phyloP scores from a whole-genome alignment of 2,113 vertebrate genomes.

The Protobothrops flavoviridis region DNA sequence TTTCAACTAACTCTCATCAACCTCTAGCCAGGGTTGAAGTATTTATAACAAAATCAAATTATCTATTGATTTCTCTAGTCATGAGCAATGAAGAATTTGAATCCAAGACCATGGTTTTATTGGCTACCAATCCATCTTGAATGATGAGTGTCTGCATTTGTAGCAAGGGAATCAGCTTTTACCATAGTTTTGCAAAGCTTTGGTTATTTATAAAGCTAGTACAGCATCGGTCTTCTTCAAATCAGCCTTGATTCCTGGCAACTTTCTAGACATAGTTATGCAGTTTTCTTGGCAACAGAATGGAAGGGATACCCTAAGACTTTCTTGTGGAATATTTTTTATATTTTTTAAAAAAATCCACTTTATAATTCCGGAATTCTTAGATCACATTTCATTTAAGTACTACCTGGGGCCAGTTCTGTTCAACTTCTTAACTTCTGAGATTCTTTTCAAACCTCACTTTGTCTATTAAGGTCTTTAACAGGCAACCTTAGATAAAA shows the following conservation, averaged over 20 bases:
- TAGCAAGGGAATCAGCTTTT: not conserved
- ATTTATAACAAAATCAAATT: not conserved
- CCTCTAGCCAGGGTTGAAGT: not conserved
- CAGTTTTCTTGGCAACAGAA: not conserved
- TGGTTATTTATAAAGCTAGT: not conserved
- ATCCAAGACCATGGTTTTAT: not conserved
- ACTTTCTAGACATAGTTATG: not conserved
- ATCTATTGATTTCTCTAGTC: not conserved
- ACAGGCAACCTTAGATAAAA: not conserved
- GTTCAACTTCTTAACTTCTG: not conserved
- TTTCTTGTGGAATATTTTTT: not conserved
- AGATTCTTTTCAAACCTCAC: not conserved
- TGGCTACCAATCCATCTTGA: not conserved
- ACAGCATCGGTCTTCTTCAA: not conserved
- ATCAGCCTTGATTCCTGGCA: not conserved
- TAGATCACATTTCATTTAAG: not conserved
- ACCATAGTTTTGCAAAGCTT: not conserved
- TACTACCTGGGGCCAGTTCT: not conserved
- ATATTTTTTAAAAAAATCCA: not conserved
- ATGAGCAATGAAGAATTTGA: not conserved
- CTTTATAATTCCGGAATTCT: not conserved
- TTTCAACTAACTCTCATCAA: not conserved
- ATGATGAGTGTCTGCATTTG: not conserved
- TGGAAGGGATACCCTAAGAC: not conserved
- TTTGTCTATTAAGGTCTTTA: not conserved